phyloP scores from a whole-genome alignment of 2,113 vertebrate genomes.

The Silurus asotus region DNA sequence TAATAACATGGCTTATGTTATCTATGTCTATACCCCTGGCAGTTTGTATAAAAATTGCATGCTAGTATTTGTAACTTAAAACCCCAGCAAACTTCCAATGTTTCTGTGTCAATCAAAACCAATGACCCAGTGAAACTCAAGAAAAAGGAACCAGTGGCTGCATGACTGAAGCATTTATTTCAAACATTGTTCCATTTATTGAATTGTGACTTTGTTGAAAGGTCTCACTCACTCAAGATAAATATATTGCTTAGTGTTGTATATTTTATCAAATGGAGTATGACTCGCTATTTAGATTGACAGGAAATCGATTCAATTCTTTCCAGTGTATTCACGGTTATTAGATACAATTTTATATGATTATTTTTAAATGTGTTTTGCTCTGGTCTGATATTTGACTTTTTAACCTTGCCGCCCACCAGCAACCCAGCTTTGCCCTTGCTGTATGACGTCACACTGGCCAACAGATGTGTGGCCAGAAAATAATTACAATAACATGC shows the following conservation, averaged over 20 bases:
- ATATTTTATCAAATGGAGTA: neutral
- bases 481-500: slow-evolving; percentile 12
- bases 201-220: neutral
- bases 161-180: neutral
- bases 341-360: neutral
- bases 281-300: neutral
- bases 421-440: neutral
- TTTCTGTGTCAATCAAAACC: neutral
- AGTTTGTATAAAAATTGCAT: neutral
- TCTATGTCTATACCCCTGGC: neutral
- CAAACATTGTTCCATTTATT: neutral
- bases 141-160: neutral
- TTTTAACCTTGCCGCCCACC: neutral
- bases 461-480: slow-evolving; percentile 37
- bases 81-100: neutral
- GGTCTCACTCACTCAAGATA: neutral
- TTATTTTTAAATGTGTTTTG: neutral
- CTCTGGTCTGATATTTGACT: neutral
- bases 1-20: neutral
- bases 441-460: neutral
- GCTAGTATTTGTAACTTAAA: neutral
- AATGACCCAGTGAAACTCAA: neutral
- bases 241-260: neutral
- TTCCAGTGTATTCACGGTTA: neutral
- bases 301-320: neutral